These are phyloP conservation scores for Neosilurus hyrtlii DNA, from an alignment of 2,797 vertebrate species.

Conservation along the genomic window DNA sequence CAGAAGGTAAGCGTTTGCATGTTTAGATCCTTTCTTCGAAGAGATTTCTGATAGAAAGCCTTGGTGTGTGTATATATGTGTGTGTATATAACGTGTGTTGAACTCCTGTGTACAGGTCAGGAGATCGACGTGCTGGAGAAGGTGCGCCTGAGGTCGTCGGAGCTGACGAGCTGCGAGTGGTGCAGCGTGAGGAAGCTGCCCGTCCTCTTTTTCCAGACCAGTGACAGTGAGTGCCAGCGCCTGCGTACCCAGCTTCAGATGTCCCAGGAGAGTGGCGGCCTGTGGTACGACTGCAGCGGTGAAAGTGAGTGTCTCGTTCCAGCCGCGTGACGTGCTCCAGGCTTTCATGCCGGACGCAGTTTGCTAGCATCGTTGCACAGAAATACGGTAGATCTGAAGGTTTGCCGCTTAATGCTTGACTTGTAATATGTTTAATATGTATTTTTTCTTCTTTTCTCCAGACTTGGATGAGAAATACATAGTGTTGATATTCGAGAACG, in stretches of 20 bases:
- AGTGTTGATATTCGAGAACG: slow-evolving; percentile 92
- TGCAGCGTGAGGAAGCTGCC: slow-evolving; percentile 89
- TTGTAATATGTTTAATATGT: background rate
- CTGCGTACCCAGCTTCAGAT: slow-evolving; percentile 83
- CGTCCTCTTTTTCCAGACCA: slow-evolving; percentile 89
- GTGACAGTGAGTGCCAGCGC: slow-evolving; percentile 76
- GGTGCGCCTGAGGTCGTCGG: slow-evolving; percentile 81
- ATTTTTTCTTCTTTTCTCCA: slow-evolving; percentile 53
- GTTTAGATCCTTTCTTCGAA: background rate
- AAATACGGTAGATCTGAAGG: background rate
- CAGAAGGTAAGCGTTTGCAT: slow-evolving; percentile 76
- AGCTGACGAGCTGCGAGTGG: slow-evolving; percentile 93
- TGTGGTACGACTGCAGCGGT: slow-evolving; percentile 85
- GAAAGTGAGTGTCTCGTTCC: slow-evolving; percentile 71
- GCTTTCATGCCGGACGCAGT: background rate
- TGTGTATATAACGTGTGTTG: no score
- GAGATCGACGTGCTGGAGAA: slow-evolving; percentile 64
- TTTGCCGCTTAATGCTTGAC: background rate
- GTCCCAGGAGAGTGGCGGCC: slow-evolving; percentile 73
- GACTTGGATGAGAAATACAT: slow-evolving; percentile 91
- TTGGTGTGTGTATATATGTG: no score
- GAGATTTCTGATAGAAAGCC: background rate
- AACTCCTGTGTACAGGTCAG: slow-evolving; percentile 48
- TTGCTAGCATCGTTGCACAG: background rate
- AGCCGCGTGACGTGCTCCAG: background rate